Conservation (phyloP, 2,888 invertebrate genomes). For the Molorchus minor region DNA sequence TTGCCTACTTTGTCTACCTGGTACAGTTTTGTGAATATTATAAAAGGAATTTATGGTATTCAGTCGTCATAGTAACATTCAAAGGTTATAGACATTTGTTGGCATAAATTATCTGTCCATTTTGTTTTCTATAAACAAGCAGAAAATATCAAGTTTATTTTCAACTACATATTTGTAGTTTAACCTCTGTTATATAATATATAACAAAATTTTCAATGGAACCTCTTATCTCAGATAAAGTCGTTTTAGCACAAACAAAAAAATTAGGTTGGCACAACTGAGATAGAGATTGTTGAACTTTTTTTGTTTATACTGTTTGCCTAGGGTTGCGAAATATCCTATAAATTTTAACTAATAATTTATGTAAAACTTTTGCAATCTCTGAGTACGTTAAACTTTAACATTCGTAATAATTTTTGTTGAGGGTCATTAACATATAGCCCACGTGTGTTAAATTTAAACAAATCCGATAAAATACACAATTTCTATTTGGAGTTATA, state of each 20-base stretch:
- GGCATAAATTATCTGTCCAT: not conserved
- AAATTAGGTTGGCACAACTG: not conserved
- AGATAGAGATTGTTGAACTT: constrained; percentile 5
- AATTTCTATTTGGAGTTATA: constrained; percentile 38
- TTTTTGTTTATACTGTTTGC: constrained; percentile 27
- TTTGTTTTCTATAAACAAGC: not conserved
- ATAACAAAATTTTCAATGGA: not conserved
- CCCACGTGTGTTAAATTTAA: constrained; percentile 36
- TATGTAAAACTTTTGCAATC: constrained; percentile 34
- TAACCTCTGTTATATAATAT: not conserved
- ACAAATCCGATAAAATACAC: constrained; percentile 34
- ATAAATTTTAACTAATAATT: constrained; percentile 30
- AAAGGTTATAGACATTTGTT: constrained; percentile 2
- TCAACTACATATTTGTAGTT: not conserved
- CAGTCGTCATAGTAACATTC: not conserved
- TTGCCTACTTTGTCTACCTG: too few species aligned
- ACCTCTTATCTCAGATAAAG: constrained; percentile 8
- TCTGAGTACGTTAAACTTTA: constrained; percentile 36
- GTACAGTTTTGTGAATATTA: too few species aligned
- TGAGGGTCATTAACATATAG: constrained; percentile 40
- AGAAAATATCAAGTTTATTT: constrained; percentile 1
- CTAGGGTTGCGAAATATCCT: constrained; percentile 36
- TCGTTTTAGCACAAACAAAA: not conserved
- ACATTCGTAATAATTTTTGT: constrained; percentile 39
- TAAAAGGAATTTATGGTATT: not conserved